phyloP scores from a whole-genome alignment of 2,888 invertebrate species.

The Eumacrocentrus americanus region DNA sequence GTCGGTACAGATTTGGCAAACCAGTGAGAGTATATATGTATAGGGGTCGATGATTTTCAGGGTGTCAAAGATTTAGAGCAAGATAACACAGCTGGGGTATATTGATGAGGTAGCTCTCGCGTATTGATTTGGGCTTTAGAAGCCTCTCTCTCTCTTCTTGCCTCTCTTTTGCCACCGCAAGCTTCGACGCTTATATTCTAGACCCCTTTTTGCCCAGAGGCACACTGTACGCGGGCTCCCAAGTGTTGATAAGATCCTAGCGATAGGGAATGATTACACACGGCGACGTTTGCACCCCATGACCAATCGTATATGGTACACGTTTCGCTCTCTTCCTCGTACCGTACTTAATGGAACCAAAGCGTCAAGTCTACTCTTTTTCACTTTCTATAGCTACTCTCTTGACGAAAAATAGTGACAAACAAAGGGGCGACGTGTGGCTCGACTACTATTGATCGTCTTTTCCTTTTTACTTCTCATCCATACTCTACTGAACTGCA shows the following conservation, averaged over 20 bases:
- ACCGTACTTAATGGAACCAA: no score
- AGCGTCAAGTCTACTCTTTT: no score
- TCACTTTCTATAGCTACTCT: no score
- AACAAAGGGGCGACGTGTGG: background rate
- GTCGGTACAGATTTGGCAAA: constrained; percentile 19
- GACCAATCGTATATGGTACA: background rate
- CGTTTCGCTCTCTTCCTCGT: background rate
- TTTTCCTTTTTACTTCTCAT: background rate
- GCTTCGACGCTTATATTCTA: constrained; percentile 4
- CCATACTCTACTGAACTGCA: no score
- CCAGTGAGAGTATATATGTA: background rate
- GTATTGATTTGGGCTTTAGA: constrained; percentile 51
- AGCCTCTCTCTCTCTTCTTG: constrained; percentile 7
- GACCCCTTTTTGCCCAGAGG: constrained; percentile 18
- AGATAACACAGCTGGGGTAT: constrained; percentile 44
- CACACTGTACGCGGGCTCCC: constrained; percentile 13
- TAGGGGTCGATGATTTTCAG: constrained; percentile 47
- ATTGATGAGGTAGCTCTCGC: constrained; percentile 55
- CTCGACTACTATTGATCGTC: background rate
- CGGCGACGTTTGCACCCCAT: constrained; percentile 34
- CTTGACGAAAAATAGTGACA: no score
- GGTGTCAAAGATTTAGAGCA: constrained; percentile 60
- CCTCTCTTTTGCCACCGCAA: constrained; percentile 15
- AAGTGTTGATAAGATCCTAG: constrained; percentile 55
- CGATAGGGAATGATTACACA: constrained; percentile 59